Evolutionary conservation across 2,797 vertebrate species (phyloP).

Genomic region (Xerus rutilus): DNA sequence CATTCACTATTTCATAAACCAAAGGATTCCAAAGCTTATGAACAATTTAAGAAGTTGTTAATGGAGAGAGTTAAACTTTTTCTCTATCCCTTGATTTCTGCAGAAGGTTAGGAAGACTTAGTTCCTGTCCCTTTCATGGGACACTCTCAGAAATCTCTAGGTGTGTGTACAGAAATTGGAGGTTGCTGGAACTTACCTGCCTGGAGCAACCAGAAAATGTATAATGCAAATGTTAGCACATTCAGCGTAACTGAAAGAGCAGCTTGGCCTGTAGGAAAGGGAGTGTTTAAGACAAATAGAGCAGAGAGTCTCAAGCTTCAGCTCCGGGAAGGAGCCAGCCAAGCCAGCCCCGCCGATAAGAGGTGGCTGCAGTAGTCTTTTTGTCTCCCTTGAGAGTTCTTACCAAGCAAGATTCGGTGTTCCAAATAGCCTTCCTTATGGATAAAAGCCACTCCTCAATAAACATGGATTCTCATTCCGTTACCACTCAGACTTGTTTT

Average conservation of each 20-base stretch:
- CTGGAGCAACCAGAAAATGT: background rate
- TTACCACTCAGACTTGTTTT: background rate
- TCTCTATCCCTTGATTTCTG: background rate
- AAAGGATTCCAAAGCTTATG: background rate
- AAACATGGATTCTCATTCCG: background rate
- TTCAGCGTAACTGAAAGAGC: background rate
- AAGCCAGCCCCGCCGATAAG: no score
- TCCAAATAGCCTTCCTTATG: background rate
- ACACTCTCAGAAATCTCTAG: background rate
- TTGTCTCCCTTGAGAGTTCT: background rate
- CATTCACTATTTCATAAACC: conserved; percentile 9
- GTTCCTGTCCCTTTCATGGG: background rate
- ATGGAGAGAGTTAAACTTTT: background rate
- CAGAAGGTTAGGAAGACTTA: background rate
- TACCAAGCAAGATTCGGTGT: background rate
- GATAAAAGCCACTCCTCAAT: background rate
- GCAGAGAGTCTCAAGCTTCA: background rate
- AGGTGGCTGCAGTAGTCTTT: background rate
- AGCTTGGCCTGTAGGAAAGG: background rate
- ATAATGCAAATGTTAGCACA: background rate
- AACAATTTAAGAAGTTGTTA: conserved; percentile 42
- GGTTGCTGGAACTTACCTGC: background rate
- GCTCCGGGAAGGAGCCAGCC: background rate
- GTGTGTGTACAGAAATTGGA: background rate
- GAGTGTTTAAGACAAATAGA: background rate